Evolutionary conservation across 1,140 invertebrate species (phyloP).

Genomic region (Drosophila bifasciata): DNA sequence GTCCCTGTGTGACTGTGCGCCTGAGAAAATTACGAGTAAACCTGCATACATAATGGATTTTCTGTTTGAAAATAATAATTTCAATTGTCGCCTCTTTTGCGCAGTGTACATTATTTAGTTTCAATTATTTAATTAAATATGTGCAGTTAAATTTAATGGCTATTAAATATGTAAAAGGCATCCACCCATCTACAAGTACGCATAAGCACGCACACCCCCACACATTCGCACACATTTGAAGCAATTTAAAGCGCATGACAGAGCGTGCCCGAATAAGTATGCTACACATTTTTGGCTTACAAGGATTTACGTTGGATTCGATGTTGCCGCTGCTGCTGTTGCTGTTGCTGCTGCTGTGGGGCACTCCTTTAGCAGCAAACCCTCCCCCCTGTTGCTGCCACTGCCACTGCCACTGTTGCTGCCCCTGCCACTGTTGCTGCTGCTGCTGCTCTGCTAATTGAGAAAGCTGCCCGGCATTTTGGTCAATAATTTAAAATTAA

Average conservation of each 20-base stretch:
- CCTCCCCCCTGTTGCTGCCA: no score
- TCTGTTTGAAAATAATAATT: constrained; percentile 29
- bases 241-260: neutral
- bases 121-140: constrained; percentile 64
- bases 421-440: no score
- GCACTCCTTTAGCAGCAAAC: no score
- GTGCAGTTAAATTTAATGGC: constrained; percentile 56
- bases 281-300: constrained; percentile 11
- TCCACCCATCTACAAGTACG: constrained; percentile 5
- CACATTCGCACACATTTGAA: neutral
- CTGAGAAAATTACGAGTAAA: neutral
- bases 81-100: constrained; percentile 1
- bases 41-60: constrained; percentile 7
- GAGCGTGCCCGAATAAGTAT: constrained; percentile 29
- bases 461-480: constrained; percentile 38
- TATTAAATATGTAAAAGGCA: constrained; percentile 50
- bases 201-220: constrained; percentile 2
- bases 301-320: constrained; percentile 27
- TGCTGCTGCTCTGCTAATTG: constrained; percentile 30
- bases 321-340: no score
- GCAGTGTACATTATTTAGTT: constrained; percentile 55
- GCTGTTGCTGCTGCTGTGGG: no score
- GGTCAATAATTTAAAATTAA: constrained; percentile 74
- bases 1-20: no score
- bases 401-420: no score